Conservation (phyloP, 1,140 invertebrate species). For the Galleria mellonella region DNA sequence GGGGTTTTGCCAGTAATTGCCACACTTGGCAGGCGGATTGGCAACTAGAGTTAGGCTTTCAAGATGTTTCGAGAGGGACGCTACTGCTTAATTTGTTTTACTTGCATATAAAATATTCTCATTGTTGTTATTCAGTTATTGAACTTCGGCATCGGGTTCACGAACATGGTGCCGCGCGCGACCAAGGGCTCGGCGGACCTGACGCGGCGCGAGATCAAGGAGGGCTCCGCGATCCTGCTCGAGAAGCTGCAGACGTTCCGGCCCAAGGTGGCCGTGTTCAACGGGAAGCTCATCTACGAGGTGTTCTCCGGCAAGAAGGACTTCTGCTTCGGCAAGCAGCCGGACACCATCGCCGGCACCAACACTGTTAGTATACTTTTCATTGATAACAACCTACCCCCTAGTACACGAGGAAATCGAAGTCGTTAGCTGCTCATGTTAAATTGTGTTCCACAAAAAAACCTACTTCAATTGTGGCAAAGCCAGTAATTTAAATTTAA, state of each 20-base stretch:
- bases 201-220: conserved; percentile 97
- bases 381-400: too few species aligned
- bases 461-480: too few species aligned
- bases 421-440: too few species aligned
- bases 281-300: conserved; percentile 98
- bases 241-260: conserved; percentile 94
- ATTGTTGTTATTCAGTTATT: conserved; percentile 75
- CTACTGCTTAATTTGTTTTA: too few species aligned
- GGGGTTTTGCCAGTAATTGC: too few species aligned
- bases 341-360: conserved; percentile 93
- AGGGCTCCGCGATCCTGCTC: conserved; percentile 92
- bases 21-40: too few species aligned
- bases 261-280: conserved; percentile 98
- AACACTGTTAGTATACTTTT: conserved; percentile 81
- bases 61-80: too few species aligned
- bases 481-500: too few species aligned
- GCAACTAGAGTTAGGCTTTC: too few species aligned
- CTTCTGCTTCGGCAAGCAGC: conserved; percentile 96
- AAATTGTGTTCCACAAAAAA: too few species aligned
- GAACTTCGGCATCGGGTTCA: conserved; percentile 97
- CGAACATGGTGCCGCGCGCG: conserved; percentile 96
- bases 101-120: too few species aligned
- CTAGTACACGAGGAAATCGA: too few species aligned
- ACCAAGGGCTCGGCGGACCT: conserved; percentile 97
- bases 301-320: conserved; percentile 98